These are phyloP conservation scores for Hemichromis elongatus DNA, from an alignment of 2,113 vertebrate genomes.

Conservation along the genomic window DNA sequence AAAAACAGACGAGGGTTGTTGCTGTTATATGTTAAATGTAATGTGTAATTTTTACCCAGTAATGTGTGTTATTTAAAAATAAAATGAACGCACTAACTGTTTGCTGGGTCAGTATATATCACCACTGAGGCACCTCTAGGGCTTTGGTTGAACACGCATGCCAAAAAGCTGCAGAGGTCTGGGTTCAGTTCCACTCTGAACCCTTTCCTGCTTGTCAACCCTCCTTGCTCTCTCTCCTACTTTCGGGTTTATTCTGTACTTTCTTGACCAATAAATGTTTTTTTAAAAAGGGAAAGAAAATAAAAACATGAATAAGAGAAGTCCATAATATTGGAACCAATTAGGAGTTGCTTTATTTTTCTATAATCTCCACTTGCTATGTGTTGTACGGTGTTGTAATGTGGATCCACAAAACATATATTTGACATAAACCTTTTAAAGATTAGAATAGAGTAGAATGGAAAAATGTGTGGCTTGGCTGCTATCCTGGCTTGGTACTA, in stretches of 20 bases:
- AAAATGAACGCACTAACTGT: not conserved
- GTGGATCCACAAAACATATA: not conserved
- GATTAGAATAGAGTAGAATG: too few species aligned
- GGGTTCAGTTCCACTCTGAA: not conserved
- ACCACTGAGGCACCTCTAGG: not conserved
- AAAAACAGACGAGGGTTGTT: not conserved
- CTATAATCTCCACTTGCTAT: constrained; percentile 44
- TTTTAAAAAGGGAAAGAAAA: not conserved
- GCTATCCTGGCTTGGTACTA: constrained; percentile 30
- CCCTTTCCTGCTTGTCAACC: not conserved
- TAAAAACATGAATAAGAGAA: not conserved
- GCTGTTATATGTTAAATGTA: not conserved
- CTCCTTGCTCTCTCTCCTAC: not conserved
- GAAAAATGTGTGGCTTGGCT: too few species aligned
- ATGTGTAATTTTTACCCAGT: not conserved
- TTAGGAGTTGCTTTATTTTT: not conserved
- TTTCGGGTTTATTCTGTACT: not conserved
- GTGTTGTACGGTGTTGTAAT: constrained; percentile 54
- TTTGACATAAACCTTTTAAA: too few species aligned
- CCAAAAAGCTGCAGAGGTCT: not conserved
- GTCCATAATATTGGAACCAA: not conserved
- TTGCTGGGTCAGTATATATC: not conserved
- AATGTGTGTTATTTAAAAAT: not conserved
- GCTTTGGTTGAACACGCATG: not conserved
- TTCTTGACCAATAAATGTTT: not conserved